Conservation (phyloP, 2,888 invertebrate species). For the Pseudococcus viburni region DNA sequence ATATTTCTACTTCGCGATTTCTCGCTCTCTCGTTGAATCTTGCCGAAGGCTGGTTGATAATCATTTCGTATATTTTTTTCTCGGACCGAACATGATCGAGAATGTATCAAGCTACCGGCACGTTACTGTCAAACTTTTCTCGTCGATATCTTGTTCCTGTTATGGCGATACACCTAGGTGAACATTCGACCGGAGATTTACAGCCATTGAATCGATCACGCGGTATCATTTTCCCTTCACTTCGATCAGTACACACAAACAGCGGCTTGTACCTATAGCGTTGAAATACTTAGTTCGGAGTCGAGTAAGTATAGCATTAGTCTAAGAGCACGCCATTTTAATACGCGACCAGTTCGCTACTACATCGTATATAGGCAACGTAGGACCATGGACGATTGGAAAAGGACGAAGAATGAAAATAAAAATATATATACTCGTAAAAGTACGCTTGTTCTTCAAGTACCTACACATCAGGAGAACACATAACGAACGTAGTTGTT, state of each 20-base stretch:
- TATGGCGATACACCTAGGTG: not conserved
- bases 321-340: constrained; percentile 12
- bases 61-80: not conserved
- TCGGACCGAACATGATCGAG: not conserved
- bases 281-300: not conserved
- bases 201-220: constrained; percentile 30
- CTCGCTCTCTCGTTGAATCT: not conserved
- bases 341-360: constrained; percentile 28
- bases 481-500: not conserved
- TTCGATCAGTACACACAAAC: not conserved
- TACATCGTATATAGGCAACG: not conserved
- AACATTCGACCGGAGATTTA: not conserved
- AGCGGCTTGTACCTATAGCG: not conserved
- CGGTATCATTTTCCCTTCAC: constrained; percentile 31
- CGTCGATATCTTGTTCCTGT: constrained; percentile 39
- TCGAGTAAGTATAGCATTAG: not conserved
- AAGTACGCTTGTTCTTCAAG: not conserved
- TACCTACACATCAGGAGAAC: not conserved
- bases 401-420: not conserved
- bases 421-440: not conserved
- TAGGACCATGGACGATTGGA: not conserved
- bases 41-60: not conserved
- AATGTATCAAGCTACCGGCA: constrained; percentile 36
- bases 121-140: constrained; percentile 27
- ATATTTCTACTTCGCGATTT: too few species aligned